Base-by-base conservation (phyloP, 2,888 invertebrate genomes). In the Malachius bipustulatus region DNA sequence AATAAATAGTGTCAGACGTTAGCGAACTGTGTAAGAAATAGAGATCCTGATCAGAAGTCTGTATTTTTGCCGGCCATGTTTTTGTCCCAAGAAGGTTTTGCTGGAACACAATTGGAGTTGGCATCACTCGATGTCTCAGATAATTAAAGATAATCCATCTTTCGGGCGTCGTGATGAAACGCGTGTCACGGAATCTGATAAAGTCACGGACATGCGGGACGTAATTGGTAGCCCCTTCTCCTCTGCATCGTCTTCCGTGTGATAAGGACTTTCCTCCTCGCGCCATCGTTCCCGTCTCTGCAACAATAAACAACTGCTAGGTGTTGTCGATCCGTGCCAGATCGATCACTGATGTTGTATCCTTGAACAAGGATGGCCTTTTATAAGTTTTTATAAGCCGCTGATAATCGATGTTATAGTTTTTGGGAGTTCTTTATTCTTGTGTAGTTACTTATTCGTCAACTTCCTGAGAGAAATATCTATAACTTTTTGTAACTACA, bases 61-160 rank as follows among this genome's bases (percentile, higher is more conserved):
- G 41, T 28, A 39, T 41, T 44, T 41, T 28, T 30, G 41, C 31
- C n/a, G 45, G 34, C 40, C 34, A 28, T 28, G 35, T 45, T 46
- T 46, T 41, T 40, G 26, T 26, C 14, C 13, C 8, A 26, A 13
- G 19, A 14, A 37, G 39, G 40, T 39, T 39, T 44, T 41, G 37
- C 34, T 30, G 35, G 36, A 41, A 32, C 48, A 48, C 48, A 48
- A 49, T 47, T 47, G 51, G 47, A 49, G 43, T 44, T 43, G 49
- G 49, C 53, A 48, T 51, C 52, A 51, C 52, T 50, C 51, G 55
- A 54, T 50, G 56, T 56, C 56, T 51, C 46, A 52, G 59, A 56
- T 59, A 59, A 59, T 59, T 59, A 57, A 57, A 57, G 57, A 56
- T 57, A 57, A 57, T 58, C 56, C 56, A 53, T 58, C 57, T 58